Evolutionary conservation across 1,140 invertebrate genomes (phyloP), one percentile per base, ranked within the genome.

Genomic region (Papilio helenus): DNA sequence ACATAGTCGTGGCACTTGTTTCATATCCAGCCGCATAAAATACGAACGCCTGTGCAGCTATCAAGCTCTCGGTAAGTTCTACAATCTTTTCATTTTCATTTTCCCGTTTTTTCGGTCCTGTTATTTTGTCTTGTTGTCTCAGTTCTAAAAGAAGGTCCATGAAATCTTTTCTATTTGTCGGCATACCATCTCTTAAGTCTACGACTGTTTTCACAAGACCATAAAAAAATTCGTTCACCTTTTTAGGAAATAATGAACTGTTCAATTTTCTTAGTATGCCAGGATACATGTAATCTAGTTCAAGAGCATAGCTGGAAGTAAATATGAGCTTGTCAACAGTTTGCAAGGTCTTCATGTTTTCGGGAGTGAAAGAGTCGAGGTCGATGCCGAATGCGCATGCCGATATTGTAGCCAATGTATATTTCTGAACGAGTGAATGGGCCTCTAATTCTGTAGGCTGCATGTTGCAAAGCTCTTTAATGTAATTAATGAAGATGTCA

Each of bases 371-470:
- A 14, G 73, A 80, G 80, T 96, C 95, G 23, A 94, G 93, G 72
- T 95, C 91, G 14, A 96, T 81, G 4, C 95, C 96, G 82, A 96
- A 96, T 16, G 95, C 95, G 79, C 94, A 95, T 2, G 91, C 92
- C 16, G 94, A 92, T 34, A 96, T 96, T 1, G 94, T 92, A 2
- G 93, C 89, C 16, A 95, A 81, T 1, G 94, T 85, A 77, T 94
- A 95, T 55, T 87, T 91, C 7, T 88, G 80, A 1, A 92, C 77
- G 1, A 95, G 51, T 72, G 92, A 88, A 74, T 92, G 88, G 10
- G 95, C 81, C 78, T 95, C 93, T 29, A 93, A 81, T 61, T 86
- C 79, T 7, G 77, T 55, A 68, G 81, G 76, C 44, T 87, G 79
- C 34, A 81, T 26, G 20, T 73, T 55, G 14, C 58, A 79, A 73